phyloP scores from a whole-genome alignment of 2,797 vertebrate genomes.

The Paratrypauchen microcephalus region DNA sequence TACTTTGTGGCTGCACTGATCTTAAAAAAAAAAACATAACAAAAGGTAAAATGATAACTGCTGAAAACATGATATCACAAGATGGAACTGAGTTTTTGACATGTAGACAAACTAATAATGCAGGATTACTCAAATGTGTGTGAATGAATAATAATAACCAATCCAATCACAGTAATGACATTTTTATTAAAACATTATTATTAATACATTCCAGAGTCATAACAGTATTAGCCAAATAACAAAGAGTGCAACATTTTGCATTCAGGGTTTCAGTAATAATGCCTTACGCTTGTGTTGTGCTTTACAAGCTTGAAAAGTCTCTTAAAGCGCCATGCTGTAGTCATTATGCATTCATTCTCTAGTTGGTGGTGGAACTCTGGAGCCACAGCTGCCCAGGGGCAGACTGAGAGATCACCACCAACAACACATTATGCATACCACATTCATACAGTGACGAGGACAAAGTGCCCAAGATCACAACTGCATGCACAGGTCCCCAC shows the following conservation, averaged over 20 bases:
- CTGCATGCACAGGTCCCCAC: neutral
- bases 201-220: neutral
- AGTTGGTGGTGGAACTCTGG: neutral
- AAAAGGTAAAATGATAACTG: too few relatives aligned
- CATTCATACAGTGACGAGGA: neutral
- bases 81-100: too few relatives aligned
- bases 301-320: neutral
- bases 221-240: neutral
- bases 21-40: too few relatives aligned
- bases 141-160: too few relatives aligned
- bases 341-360: neutral
- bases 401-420: neutral
- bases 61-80: too few relatives aligned
- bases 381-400: too few relatives aligned
- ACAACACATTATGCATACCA: neutral
- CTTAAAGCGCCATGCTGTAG: neutral
- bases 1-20: too few relatives aligned
- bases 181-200: neutral
- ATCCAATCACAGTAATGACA: too few relatives aligned
- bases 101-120: too few relatives aligned
- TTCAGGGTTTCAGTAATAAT: neutral
- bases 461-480: neutral
- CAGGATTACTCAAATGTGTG: too few relatives aligned
- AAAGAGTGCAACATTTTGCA: neutral
- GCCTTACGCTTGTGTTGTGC: neutral